phyloP scores from a whole-genome alignment of 2,888 invertebrate species.

The Machimus rusticus region DNA sequence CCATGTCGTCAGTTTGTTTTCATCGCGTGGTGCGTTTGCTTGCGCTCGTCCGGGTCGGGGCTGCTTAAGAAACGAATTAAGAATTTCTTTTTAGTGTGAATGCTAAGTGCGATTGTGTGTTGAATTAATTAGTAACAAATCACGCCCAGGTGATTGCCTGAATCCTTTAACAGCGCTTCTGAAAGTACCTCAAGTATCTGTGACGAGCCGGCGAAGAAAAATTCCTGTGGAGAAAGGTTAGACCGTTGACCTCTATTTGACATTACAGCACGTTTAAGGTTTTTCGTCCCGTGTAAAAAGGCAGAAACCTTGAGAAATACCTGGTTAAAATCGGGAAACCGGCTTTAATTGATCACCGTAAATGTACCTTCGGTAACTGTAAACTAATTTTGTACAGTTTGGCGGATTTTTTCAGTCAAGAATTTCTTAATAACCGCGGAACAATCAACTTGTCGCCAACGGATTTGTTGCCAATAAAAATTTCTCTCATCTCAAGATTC shows the following conservation, averaged over 20 bases:
- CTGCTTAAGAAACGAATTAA: neutral
- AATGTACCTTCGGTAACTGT: neutral
- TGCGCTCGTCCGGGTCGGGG: neutral
- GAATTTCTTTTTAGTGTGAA: neutral
- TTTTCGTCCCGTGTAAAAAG: neutral
- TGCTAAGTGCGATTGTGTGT: neutral
- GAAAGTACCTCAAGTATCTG: neutral
- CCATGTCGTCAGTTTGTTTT: neutral
- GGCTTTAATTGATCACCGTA: neutral
- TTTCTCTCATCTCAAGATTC: neutral
- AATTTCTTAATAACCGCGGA: neutral
- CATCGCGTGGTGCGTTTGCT: neutral
- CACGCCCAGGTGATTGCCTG: neutral
- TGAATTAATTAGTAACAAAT: neutral
- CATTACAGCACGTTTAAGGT: slow-evolving; percentile 51
- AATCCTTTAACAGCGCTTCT: neutral
- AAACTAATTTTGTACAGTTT: neutral
- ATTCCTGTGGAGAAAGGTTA: slow-evolving; percentile 3
- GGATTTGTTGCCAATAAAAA: neutral
- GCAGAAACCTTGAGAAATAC: neutral
- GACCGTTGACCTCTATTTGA: slow-evolving; percentile 63
- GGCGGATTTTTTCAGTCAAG: neutral
- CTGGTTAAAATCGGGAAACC: neutral
- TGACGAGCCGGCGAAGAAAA: neutral
- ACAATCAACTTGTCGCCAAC: neutral